These are phyloP conservation scores for Drymonia ruficornis DNA, from an alignment of 2,888 invertebrate species.

Conservation along the genomic window DNA sequence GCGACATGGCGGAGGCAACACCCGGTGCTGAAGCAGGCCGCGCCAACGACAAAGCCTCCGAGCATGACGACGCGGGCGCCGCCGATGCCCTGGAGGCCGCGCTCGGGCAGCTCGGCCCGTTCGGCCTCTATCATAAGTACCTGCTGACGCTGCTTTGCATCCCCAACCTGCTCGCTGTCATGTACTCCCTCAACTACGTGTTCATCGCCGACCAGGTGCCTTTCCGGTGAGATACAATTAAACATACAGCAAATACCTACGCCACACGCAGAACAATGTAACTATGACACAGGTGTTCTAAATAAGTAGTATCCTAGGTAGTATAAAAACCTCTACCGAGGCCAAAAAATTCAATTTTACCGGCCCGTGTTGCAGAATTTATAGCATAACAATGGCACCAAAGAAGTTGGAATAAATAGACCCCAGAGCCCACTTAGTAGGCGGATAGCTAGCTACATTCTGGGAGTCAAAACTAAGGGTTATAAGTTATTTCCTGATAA, in stretches of 20 bases:
- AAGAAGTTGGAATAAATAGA: too few species aligned
- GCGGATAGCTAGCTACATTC: too few species aligned
- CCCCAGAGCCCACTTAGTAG: too few species aligned
- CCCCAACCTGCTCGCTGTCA: slow-evolving; percentile 80
- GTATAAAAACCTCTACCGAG: too few species aligned
- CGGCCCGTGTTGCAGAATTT: too few species aligned
- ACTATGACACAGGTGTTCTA: neutral
- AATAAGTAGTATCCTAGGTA: too few species aligned
- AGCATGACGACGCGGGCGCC: slow-evolving; percentile 25
- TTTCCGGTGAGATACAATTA: slow-evolving; percentile 73
- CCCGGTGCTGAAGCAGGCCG: slow-evolving; percentile 13
- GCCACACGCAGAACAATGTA: neutral
- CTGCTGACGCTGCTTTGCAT: slow-evolving; percentile 65
- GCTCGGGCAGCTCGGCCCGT: slow-evolving; percentile 68
- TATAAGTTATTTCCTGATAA: too few species aligned
- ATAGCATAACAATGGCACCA: too few species aligned
- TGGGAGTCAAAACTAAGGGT: too few species aligned
- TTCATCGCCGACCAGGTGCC: slow-evolving; percentile 83
- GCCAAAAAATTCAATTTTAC: too few species aligned
- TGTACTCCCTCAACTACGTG: slow-evolving; percentile 82
- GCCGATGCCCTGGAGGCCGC: slow-evolving; percentile 61
- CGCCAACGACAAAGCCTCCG: slow-evolving; percentile 5
- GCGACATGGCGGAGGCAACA: slow-evolving; percentile 7
- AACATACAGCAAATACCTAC: neutral
- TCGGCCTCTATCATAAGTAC: slow-evolving; percentile 73